A percentile compares a stretch with the other conserved stretches of the same genome.
These are phyloP conservation scores for Zosterops japonicus DNA, from an alignment of 2,113 vertebrate species.

Conservation along the genomic window DNA sequence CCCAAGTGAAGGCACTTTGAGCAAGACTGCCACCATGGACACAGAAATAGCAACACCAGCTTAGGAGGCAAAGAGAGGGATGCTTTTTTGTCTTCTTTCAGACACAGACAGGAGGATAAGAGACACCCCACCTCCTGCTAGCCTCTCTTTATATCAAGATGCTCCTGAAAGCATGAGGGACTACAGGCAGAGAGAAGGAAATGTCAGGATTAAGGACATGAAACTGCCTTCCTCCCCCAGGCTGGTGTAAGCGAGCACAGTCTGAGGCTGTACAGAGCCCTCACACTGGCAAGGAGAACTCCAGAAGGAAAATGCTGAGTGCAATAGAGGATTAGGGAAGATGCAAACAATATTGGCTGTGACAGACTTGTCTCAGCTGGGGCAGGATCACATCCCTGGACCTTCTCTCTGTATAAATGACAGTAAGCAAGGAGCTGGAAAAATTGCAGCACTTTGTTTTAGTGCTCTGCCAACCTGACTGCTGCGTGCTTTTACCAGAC, in stretches of 20 bases:
- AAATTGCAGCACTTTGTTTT: background rate
- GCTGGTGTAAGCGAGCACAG: background rate
- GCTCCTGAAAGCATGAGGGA: background rate
- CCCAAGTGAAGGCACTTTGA: background rate
- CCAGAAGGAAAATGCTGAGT: background rate
- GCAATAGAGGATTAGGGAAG: background rate
- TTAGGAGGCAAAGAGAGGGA: background rate
- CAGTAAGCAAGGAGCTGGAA: background rate
- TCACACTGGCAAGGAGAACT: background rate
- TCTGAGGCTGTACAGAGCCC: background rate
- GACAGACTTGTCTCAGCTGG: background rate
- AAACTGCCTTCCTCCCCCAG: background rate
- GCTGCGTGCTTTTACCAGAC: background rate
- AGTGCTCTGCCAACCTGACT: background rate
- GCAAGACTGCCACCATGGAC: background rate
- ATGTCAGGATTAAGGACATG: background rate
- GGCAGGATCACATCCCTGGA: background rate
- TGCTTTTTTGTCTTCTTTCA: background rate
- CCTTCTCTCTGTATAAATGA: background rate
- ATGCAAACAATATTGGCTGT: background rate
- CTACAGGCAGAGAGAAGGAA: background rate
- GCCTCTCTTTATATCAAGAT: background rate
- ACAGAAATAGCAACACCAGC: background rate
- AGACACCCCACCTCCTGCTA: background rate
- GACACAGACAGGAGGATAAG: background rate